Conservation (phyloP, 2,888 invertebrate genomes). For the Ophion costatus region DNA sequence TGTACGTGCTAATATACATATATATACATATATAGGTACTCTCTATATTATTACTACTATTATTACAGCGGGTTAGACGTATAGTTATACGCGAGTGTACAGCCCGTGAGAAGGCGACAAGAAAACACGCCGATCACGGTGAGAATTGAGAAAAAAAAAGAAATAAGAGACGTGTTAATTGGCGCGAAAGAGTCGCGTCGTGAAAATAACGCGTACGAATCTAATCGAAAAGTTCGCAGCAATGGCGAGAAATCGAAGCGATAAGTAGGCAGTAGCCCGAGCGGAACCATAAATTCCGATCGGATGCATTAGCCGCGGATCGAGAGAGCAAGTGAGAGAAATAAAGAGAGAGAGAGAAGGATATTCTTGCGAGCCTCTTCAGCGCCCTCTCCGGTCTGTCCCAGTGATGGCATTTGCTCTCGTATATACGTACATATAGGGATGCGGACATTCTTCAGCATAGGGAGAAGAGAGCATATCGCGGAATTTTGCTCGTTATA, state of each 20-base stretch:
- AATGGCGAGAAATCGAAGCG: slow-evolving; percentile 68
- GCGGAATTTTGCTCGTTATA: slow-evolving; percentile 30
- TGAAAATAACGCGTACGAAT: slow-evolving; percentile 72
- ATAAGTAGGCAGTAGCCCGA: slow-evolving; percentile 66
- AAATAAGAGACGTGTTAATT: slow-evolving; percentile 74
- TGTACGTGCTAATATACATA: slow-evolving; percentile 29
- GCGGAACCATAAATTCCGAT: slow-evolving; percentile 77
- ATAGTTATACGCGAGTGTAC: neutral
- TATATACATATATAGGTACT: slow-evolving; percentile 1
- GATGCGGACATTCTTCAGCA: slow-evolving; percentile 5
- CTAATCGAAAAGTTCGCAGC: slow-evolving; percentile 73
- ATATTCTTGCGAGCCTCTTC: slow-evolving; percentile 46
- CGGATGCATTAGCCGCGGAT: slow-evolving; percentile 73
- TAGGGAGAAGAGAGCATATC: slow-evolving; percentile 14
- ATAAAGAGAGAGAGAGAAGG: slow-evolving; percentile 34
- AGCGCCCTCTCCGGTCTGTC: slow-evolving; percentile 28
- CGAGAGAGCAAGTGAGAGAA: neutral
- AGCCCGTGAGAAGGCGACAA: neutral
- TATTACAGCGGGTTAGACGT: slow-evolving; percentile 8
- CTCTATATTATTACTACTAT: slow-evolving; percentile 51
- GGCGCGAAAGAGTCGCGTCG: slow-evolving; percentile 70
- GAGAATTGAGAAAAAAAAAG: slow-evolving; percentile 49
- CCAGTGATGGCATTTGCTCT: slow-evolving; percentile 36
- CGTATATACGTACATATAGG: slow-evolving; percentile 6
- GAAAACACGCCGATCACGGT: slow-evolving; percentile 25